Evolutionary conservation across 2,113 vertebrate species (phyloP), one percentile per base, ranked within the genome.

Genomic region (Cinclus mexicanus): DNA sequence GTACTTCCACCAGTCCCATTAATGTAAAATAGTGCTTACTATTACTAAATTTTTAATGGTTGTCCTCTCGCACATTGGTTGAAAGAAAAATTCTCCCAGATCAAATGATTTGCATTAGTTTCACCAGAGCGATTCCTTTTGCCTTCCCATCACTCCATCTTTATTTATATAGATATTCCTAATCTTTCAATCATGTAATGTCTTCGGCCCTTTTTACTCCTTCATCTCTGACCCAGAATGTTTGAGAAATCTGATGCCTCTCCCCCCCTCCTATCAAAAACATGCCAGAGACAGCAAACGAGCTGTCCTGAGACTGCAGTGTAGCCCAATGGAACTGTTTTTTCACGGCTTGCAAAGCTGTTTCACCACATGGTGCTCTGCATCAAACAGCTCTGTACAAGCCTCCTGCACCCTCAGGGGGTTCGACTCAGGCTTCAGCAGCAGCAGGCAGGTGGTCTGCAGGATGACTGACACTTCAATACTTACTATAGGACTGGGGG

Each of bases 11-110:
- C 35, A 92, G 69, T 87, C 15, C 65, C 49, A 84, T 93, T 94
- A 96, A 94, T 1, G 8, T 87, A 95, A 97, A 96, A 92, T 37
- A 89, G 33, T 89, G 69, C 33, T 89, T 55, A 92, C 46, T 87
- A 50, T 76, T 76, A 77, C 87, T 21, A 89, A 83, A 86, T 85
- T 92, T 94, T 93, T 91, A 95, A 93, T 44, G 26, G 33, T 28
- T 53, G 19, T 79, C 52, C 24, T 88, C 61, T 84, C 76, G 18
- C 35, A 80, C 25, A 33, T 23, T 24, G 35, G 26, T 46, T 47
- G 55, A 82, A 91, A 63, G 68, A 69, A 61, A 96, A 68, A 79
- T 76, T 47, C 37, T 87, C 24, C 42, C 29, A 69, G 35, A 93
- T 80, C 19, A 82, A 77, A 89, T 10, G 44, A 44, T 80, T 92